Conservation (phyloP, 2,113 vertebrate species). For the Aythya baeri region DNA sequence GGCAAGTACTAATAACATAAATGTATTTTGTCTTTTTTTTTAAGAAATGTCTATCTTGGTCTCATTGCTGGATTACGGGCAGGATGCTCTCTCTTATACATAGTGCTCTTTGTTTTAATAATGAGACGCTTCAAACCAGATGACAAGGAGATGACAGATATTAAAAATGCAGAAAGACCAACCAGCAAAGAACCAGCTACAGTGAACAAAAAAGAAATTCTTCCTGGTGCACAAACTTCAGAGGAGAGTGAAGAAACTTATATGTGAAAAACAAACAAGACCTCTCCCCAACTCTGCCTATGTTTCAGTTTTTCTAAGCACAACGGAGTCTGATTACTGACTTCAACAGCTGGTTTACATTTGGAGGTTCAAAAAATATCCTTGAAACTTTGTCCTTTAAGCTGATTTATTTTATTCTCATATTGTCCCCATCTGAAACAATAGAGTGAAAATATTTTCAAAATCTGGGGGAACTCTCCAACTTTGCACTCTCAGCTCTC, state of each 20-base stretch:
- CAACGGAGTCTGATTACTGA: not conserved
- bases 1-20: not conserved
- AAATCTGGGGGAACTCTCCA: not conserved
- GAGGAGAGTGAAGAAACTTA: constrained; percentile 36
- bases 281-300: not conserved
- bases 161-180: not conserved
- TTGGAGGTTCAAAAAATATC: not conserved
- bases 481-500: not conserved
- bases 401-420: not conserved
- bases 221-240: constrained; percentile 27
- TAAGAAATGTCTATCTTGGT: constrained; percentile 65
- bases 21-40: not conserved
- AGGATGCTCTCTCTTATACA: constrained; percentile 53
- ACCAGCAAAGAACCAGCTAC: not conserved
- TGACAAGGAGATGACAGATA: not conserved
- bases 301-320: not conserved
- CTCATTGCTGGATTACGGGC: constrained; percentile 39
- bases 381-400: not conserved
- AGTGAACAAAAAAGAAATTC: constrained; percentile 11
- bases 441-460: not conserved
- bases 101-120: constrained; percentile 60
- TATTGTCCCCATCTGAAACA: not conserved
- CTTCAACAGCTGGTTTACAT: not conserved
- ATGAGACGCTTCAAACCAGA: constrained; percentile 44
- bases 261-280: constrained; percentile 16